Percentiles rank a stretch among this genome's conserved stretches.
Conservation (phyloP, 92 coral and sea anemone genomes). For the Muricea muricata region DNA sequence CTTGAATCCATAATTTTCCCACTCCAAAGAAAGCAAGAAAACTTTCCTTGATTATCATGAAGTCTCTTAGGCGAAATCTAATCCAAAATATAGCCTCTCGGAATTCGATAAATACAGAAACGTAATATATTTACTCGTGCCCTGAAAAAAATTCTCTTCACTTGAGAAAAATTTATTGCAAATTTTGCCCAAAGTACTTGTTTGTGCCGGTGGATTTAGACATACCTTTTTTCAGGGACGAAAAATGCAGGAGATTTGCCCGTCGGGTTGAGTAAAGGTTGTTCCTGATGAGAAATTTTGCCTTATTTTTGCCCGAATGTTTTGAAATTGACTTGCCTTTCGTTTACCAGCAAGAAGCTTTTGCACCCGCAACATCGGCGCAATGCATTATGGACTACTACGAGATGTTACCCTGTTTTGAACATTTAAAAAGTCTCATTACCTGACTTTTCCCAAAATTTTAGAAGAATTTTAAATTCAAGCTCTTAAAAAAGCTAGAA, state of each 20-base stretch:
- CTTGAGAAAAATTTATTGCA: not conserved
- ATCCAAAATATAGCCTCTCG: not conserved
- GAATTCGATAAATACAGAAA: not conserved
- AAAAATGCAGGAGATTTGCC: constrained; percentile 10
- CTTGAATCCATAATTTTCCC: too few relatives aligned
- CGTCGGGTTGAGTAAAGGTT: not conserved
- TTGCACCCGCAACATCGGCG: constrained; percentile 36
- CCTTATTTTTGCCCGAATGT: constrained; percentile 8
- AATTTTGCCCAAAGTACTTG: not conserved
- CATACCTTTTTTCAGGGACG: constrained; percentile 16
- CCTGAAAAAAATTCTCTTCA: not conserved
- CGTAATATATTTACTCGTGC: constrained; percentile 11
- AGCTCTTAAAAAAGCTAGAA: not conserved
- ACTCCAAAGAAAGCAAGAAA: too few relatives aligned
- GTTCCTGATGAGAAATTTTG: not conserved
- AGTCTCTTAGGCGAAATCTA: not conserved
- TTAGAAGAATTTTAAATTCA: not conserved
- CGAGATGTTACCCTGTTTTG: not conserved
- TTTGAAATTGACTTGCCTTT: not conserved
- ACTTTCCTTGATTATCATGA: too few relatives aligned
- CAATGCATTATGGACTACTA: constrained; percentile 33
- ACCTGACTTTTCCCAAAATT: not conserved
- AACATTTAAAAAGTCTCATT: not conserved
- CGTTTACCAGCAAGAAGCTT: not conserved
- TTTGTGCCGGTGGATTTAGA: not conserved